A percentile compares a stretch with the other conserved stretches of the same genome.
Evolutionary conservation across 2,113 vertebrate species (phyloP).

Genomic region (Heloderma charlesbogerti): DNA sequence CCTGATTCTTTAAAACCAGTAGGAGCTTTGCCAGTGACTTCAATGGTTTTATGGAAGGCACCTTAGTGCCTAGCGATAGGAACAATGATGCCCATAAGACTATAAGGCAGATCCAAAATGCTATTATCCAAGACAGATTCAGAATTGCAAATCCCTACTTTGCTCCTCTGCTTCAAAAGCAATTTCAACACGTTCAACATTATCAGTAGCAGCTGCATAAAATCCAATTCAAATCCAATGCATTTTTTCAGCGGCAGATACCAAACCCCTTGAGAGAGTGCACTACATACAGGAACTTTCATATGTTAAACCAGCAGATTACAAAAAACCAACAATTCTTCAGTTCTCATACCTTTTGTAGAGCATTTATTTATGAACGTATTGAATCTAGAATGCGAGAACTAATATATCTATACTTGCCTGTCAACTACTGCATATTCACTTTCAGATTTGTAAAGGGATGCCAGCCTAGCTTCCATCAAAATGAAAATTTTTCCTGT

Average conservation of each 20-base stretch:
- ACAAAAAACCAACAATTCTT: slow-evolving; percentile 2
- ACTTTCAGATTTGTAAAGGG: slow-evolving; percentile 91
- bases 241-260: not conserved
- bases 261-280: not conserved
- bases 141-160: not conserved
- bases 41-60: not conserved
- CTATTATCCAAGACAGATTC: not conserved
- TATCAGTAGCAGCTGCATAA: not conserved
- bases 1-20: not conserved
- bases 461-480: slow-evolving; percentile 94
- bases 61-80: not conserved
- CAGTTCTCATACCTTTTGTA: not conserved
- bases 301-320: not conserved
- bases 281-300: not conserved
- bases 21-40: not conserved
- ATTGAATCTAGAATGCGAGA: not conserved
- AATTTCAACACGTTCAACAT: not conserved
- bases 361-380: slow-evolving; percentile 12
- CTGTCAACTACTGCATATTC: slow-evolving; percentile 93
- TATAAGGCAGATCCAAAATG: not conserved
- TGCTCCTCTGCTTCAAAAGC: not conserved
- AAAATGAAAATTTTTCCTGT: slow-evolving; percentile 87
- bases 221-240: not conserved
- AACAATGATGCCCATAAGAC: not conserved
- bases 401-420: slow-evolving; percentile 76